phyloP scores from a whole-genome alignment of 2,888 invertebrate genomes.

The Euzophera pinguis region DNA sequence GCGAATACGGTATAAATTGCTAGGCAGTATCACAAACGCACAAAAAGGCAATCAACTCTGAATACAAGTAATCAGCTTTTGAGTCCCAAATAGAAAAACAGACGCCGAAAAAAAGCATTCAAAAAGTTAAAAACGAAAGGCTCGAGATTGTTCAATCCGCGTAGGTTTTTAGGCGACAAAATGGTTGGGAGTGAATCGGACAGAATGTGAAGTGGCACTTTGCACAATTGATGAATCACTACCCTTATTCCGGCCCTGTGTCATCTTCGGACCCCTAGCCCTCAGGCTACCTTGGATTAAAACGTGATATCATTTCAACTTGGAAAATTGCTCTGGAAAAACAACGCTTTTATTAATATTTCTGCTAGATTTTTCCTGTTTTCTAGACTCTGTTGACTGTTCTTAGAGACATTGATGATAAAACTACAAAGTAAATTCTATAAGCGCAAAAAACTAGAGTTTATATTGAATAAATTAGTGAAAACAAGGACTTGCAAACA shows the following conservation, averaged over 20 bases:
- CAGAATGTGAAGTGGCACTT: constrained; percentile 70
- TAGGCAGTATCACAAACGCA: not conserved
- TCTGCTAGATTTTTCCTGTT: not conserved
- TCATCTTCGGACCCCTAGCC: constrained; percentile 5
- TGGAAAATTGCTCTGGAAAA: not conserved
- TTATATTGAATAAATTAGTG: too few relatives aligned
- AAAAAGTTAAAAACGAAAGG: constrained; percentile 31
- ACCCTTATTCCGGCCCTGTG: constrained; percentile 35
- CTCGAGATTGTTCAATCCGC: constrained; percentile 49
- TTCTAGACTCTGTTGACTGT: too few relatives aligned
- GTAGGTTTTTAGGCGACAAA: constrained; percentile 51
- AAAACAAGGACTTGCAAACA: too few relatives aligned
- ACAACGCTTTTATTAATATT: not conserved
- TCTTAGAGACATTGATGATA: too few relatives aligned
- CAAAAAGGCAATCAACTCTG: constrained; percentile 7
- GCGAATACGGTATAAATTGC: constrained; percentile 13
- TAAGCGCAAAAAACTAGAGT: too few relatives aligned
- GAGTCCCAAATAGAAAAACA: constrained; percentile 18
- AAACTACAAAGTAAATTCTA: too few relatives aligned
- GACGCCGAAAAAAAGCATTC: constrained; percentile 18
- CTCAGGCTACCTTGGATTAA: constrained; percentile 5
- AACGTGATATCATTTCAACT: constrained; percentile 9
- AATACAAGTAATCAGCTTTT: constrained; percentile 4
- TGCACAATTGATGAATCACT: constrained; percentile 69
- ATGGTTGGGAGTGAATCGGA: constrained; percentile 52